phyloP scores from a whole-genome alignment of 2,888 invertebrate genomes.

The Plagodis pulveraria region DNA sequence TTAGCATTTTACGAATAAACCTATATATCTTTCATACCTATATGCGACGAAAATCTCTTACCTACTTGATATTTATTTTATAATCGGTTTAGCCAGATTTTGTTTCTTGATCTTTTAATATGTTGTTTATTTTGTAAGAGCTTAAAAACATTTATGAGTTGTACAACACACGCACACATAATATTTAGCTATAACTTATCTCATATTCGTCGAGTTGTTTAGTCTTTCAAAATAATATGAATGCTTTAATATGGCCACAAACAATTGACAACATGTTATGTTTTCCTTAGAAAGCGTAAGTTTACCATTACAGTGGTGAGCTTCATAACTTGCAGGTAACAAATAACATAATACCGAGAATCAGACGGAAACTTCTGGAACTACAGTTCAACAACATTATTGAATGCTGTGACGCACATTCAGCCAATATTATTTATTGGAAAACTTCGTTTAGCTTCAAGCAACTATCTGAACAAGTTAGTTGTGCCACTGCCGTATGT shows the following conservation, averaged over 20 bases:
- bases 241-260: no score
- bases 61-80: no score
- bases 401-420: conserved; percentile 54
- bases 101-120: no score
- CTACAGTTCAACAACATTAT: conserved; percentile 47
- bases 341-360: conserved; percentile 18
- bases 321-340: background rate
- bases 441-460: conserved; percentile 46
- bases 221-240: background rate
- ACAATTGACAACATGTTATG: no score
- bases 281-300: no score
- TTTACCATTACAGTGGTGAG: background rate
- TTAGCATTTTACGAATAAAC: no score
- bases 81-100: no score
- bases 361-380: conserved; percentile 20
- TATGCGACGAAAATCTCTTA: no score
- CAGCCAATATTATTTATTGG: conserved; percentile 57
- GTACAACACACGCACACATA: background rate
- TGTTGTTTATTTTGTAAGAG: no score
- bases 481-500: conserved; percentile 27
- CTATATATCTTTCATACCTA: no score
- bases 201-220: background rate
- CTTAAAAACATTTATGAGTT: no score
- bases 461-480: conserved; percentile 42
- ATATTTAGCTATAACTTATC: no score